Conservation (phyloP, 2,797 vertebrate species). For the Threskiornis aethiopicus region DNA sequence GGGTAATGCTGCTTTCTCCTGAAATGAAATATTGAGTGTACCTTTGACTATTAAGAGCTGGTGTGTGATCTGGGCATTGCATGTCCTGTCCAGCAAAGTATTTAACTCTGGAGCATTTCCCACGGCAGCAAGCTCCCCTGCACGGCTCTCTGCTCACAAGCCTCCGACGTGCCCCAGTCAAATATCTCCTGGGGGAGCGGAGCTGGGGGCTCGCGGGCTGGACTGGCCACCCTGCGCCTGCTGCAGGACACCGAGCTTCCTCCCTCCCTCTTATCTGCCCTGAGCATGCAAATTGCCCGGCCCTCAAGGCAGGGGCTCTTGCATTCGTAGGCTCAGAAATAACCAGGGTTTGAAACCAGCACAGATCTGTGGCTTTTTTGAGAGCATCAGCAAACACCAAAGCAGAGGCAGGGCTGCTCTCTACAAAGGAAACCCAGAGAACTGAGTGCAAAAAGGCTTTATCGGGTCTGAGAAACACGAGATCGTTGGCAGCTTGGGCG, state of each 20-base stretch:
- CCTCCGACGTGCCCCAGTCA: accelerated
- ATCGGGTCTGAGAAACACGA: accelerated
- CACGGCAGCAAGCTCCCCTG: too few relatives aligned
- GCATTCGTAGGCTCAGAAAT: neutral
- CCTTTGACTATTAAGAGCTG: neutral
- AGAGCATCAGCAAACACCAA: neutral
- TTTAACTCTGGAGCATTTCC: neutral
- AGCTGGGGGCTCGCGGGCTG: neutral
- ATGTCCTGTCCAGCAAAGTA: neutral
- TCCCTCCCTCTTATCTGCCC: neutral
- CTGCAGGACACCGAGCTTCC: neutral
- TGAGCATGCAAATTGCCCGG: neutral
- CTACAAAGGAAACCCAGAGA: neutral
- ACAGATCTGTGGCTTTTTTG: neutral
- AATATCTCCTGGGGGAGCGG: neutral
- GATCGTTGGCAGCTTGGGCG: neutral
- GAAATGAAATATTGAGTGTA: too few relatives aligned
- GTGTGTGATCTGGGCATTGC: neutral
- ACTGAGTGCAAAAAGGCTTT: neutral
- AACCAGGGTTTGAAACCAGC: neutral
- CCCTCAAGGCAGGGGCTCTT: neutral
- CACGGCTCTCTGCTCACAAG: neutral
- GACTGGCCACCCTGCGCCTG: neutral
- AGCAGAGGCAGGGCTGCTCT: neutral
- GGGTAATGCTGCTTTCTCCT: neutral